Evolutionary conservation across 37 sponge, comb jelly and placozoan genomes (phyloP).

Genomic region (Cladorhizidae sp.): DNA sequence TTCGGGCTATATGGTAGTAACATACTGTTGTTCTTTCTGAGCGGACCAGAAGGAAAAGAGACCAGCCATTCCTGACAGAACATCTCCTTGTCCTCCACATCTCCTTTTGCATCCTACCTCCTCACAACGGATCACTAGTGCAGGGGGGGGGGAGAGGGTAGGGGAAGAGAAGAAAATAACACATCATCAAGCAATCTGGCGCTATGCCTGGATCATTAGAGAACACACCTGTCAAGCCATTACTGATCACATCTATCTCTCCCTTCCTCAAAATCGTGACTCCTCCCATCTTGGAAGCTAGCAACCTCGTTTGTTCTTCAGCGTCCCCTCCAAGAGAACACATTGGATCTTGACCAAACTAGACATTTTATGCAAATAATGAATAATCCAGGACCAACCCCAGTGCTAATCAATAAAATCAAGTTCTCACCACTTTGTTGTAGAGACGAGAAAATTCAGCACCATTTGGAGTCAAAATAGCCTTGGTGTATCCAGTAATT

Average conservation of each 20-base stretch:
- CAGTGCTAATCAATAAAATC: not conserved
- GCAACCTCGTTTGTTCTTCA: conserved; percentile 29
- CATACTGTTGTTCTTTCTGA: conserved; percentile 41
- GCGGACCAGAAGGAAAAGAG: conserved; percentile 84
- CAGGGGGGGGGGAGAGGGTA: not conserved
- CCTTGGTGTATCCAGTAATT: conserved; percentile 62
- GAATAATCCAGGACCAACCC: not conserved
- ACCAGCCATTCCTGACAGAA: conserved; percentile 87
- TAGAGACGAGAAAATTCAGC: conserved; percentile 80
- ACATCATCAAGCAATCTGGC: not conserved
- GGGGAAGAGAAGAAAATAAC: not conserved
- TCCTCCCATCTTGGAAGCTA: conserved; percentile 70
- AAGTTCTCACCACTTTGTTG: conserved; percentile 35
- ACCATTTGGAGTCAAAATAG: conserved; percentile 91
- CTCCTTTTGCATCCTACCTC: conserved; percentile 78
- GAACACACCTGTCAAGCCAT: conserved; percentile 68
- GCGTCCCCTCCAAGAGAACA: not conserved
- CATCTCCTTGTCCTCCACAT: conserved; percentile 97
- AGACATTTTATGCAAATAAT: not conserved
- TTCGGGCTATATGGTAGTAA: not conserved
- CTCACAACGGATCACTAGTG: conserved; percentile 57
- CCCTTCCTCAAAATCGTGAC: conserved; percentile 86
- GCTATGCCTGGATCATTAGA: too few species aligned
- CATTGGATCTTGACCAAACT: conserved; percentile 21
- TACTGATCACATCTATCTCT: conserved; percentile 69